A percentile compares a stretch with the other conserved stretches of the same genome.
Evolutionary conservation across 1,140 invertebrate species (phyloP).

Genomic region (Acromyrmex echinatior): DNA sequence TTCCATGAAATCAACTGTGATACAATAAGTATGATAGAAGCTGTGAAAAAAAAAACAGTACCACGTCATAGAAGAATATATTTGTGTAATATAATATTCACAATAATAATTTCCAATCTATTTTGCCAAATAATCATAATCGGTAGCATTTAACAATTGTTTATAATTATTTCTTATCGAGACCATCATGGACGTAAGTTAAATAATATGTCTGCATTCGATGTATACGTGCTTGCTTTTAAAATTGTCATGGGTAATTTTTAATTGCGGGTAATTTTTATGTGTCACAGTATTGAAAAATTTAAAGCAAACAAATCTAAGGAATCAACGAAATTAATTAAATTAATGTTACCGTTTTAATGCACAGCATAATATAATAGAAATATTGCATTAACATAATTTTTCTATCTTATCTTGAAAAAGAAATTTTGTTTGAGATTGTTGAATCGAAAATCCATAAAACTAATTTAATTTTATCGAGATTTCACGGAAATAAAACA

Average conservation of each 20-base stretch:
- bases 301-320: conserved; percentile 1
- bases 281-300: not conserved
- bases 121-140: not conserved
- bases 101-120: not conserved
- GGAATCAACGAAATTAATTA: not conserved
- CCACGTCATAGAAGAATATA: conserved; percentile 67
- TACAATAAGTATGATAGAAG: conserved; percentile 70
- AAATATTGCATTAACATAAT: not conserved
- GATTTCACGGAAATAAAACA: not conserved
- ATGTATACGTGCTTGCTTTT: not conserved
- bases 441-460: not conserved
- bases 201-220: not conserved
- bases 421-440: conserved; percentile 5
- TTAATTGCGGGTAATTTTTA: not conserved
- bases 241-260: not conserved
- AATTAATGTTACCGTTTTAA: not conserved
- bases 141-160: not conserved
- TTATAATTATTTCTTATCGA: conserved; percentile 2
- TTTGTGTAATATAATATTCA: conserved; percentile 7
- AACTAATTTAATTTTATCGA: not conserved
- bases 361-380: not conserved
- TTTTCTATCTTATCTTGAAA: not conserved
- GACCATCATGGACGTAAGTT: not conserved
- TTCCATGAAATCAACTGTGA: conserved; percentile 77
- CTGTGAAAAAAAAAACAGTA: conserved; percentile 65